Evolutionary conservation across 37 sponge, comb jelly and placozoan species (phyloP), one percentile per base, ranked within the genome.

Genomic region (Aplysina aerophoba): DNA sequence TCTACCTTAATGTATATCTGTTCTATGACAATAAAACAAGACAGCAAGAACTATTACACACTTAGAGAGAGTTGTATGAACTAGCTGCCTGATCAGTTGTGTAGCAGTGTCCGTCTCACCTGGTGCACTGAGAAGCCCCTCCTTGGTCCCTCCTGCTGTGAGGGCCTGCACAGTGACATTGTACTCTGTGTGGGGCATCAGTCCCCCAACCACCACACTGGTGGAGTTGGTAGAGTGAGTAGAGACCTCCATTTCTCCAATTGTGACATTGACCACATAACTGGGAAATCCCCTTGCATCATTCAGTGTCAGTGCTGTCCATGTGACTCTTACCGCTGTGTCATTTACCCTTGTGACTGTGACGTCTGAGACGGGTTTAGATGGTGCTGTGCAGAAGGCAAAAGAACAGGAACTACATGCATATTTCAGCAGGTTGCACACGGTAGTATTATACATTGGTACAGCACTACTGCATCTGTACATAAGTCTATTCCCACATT

Each of bases 201-300:
- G 25, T 53, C 25, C 78, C 19, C 24, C 13, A 4, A 75, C 11
- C 20, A 75, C 11, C 1, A 75, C n/a, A 41, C 21, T 25, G 54
- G 78, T 36, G 41, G 37, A 24, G 38, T 41, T 75, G 31, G 78
- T 75, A 24, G 21, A 36, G 6, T 17, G 16, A 14, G 17, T 11
- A 12, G 16, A 24, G 1, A 75, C 14, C 14, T 25, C 21, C 4
- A 3, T 21, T 0, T 25, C 78, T 39, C 41, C 50, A 20, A 4
- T 1, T 17, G 34, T n/a, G 28, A 69, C 24, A 36, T 17, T 75
- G 78, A 75, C 3, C 24, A 24, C 41, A 24, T 75, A 75, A 2
- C 24, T 44, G 78, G 78, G 78, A 25, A 53, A 75, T 75, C 78
- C 78, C 54, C 78, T 36, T 21, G 78, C 78, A 40, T 75, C 50